Percentiles rank a stretch among this genome's conserved stretches.
Conservation (phyloP, 2,113 vertebrate species). For the Enhydra lutris region DNA sequence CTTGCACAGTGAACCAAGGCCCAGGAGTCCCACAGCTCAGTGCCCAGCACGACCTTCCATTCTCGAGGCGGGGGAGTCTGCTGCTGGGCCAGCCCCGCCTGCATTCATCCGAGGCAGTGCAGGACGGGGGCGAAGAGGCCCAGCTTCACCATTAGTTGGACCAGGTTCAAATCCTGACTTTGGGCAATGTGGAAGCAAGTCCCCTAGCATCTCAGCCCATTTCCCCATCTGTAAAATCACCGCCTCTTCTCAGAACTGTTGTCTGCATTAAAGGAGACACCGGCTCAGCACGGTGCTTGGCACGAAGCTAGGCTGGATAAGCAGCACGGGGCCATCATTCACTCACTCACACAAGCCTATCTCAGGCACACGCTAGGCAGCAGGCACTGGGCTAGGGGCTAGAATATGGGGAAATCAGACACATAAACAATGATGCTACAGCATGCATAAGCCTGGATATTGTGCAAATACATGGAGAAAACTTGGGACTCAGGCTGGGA, state of each 20-base stretch:
- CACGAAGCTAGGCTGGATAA: no score
- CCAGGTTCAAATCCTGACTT: background rate
- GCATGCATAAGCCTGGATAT: background rate
- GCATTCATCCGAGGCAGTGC: background rate
- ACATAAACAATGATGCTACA: background rate
- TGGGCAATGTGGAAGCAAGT: background rate
- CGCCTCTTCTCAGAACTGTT: background rate
- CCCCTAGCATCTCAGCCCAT: background rate
- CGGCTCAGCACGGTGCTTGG: fast-evolving
- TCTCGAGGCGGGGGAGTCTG: fast-evolving
- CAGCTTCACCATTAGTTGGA: background rate
- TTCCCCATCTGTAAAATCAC: background rate
- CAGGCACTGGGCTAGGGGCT: background rate
- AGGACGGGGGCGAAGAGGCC: fast-evolving
- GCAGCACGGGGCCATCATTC: background rate
- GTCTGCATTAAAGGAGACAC: background rate
- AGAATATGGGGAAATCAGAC: background rate
- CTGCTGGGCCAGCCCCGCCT: background rate
- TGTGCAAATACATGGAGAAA: background rate
- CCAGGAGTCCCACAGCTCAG: background rate
- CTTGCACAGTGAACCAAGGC: background rate
- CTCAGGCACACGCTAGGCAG: background rate
- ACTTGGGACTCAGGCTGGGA: background rate
- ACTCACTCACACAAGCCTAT: background rate
- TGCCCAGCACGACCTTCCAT: background rate